A percentile compares a stretch with the other conserved stretches of the same genome.
Conservation (phyloP, 2,888 invertebrate species). For the Mimas tiliae region DNA sequence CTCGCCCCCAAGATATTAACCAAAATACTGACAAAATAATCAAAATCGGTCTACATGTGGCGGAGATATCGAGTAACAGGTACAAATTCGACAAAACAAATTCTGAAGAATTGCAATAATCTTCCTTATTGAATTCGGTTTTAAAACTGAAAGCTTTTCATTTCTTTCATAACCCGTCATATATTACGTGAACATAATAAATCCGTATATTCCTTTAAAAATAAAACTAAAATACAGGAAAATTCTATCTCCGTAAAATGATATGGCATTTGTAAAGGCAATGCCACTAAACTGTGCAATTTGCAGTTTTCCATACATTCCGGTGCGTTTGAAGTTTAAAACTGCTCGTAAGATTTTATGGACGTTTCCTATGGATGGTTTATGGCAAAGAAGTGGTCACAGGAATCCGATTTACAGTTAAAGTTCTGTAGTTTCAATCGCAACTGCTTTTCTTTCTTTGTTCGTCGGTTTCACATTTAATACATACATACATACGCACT, state of each 20-base stretch:
- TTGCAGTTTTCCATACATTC: conserved; percentile 17
- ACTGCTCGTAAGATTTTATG: conserved; percentile 15
- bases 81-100: no score
- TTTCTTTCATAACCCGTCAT: no score
- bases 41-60: no score
- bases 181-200: not conserved
- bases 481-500: no score
- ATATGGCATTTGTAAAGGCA: not conserved
- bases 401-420: not conserved
- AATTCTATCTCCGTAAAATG: conserved; percentile 11
- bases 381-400: conserved; percentile 1
- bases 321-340: conserved; percentile 3
- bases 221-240: not conserved
- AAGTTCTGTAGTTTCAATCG: not conserved
- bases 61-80: no score
- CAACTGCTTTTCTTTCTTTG: not conserved
- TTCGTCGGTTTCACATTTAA: not conserved
- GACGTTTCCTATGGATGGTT: conserved; percentile 8
- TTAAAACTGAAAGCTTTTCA: no score
- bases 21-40: no score
- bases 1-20: no score
- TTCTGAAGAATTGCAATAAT: no score
- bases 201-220: not conserved
- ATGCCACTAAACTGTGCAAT: conserved; percentile 22
- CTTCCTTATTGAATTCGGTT: no score